phyloP scores from a whole-genome alignment of 2,888 invertebrate genomes.

The Branchellion lobata region DNA sequence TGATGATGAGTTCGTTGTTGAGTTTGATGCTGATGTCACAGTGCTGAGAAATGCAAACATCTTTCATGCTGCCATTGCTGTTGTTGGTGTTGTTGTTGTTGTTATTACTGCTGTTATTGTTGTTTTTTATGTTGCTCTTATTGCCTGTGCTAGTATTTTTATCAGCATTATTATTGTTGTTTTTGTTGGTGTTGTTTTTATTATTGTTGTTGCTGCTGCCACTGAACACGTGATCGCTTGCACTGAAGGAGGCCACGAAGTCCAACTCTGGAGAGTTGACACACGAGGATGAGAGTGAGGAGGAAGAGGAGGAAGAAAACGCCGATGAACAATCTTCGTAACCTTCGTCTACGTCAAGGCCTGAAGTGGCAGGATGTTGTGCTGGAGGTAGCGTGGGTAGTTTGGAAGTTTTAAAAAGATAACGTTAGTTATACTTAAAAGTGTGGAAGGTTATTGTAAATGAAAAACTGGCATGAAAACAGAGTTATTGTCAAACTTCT shows the following conservation, averaged over 20 bases:
- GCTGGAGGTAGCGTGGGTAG: not conserved
- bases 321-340: constrained; percentile 26
- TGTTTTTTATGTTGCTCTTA: not conserved
- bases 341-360: constrained; percentile 25
- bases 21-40: no score
- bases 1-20: no score
- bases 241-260: constrained; percentile 1
- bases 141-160: not conserved
- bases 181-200: not conserved
- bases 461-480: no score
- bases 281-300: constrained; percentile 8
- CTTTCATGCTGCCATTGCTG: no score
- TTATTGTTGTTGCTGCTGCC: not conserved
- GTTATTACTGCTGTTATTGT: no score
- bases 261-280: constrained; percentile 38
- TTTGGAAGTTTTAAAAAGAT: not conserved
- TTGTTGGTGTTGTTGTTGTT: no score
- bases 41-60: no score
- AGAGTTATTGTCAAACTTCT: no score
- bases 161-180: not conserved
- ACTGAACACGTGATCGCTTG: no score
- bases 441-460: no score
- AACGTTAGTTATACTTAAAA: no score
- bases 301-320: constrained; percentile 33
- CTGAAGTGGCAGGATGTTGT: not conserved